A percentile compares a stretch with the other conserved stretches of the same genome.
Evolutionary conservation across 2,888 invertebrate genomes (phyloP).

Genomic region (Teleogryllus oceanicus): DNA sequence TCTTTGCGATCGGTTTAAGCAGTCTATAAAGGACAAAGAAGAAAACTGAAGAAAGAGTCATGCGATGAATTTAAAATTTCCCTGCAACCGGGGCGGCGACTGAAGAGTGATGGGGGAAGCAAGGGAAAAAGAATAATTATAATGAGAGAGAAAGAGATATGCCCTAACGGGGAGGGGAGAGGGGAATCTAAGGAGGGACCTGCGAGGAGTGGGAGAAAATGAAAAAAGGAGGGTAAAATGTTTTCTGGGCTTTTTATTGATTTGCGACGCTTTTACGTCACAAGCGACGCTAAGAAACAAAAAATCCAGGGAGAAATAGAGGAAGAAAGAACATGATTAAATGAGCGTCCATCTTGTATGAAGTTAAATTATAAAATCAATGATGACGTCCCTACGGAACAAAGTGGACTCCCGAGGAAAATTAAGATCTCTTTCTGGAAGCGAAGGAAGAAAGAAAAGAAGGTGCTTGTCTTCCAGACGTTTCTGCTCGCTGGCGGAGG

Average conservation of each 20-base stretch:
- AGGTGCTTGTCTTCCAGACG: neutral
- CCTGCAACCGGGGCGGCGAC: neutral
- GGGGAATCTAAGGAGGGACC: conserved; percentile 25
- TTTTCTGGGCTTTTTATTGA: conserved; percentile 36
- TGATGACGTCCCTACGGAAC: conserved; percentile 26
- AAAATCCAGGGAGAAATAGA: conserved; percentile 23
- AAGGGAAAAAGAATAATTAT: conserved; percentile 28
- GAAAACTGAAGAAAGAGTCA: neutral
- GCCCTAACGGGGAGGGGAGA: conserved; percentile 20
- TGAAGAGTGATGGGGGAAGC: conserved; percentile 11
- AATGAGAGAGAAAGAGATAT: conserved; percentile 27
- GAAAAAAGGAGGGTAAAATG: conserved; percentile 30
- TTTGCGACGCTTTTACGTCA: conserved; percentile 34
- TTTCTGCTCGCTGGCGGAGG: neutral
- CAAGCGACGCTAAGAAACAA: conserved; percentile 31
- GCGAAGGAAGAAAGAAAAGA: conserved; percentile 18
- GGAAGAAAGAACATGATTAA: conserved; percentile 24
- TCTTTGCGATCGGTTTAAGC: neutral
- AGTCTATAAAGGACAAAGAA: conserved; percentile 1
- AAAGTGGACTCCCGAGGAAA: conserved; percentile 21
- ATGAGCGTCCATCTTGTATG: conserved; percentile 31
- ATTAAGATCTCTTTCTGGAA: conserved; percentile 18
- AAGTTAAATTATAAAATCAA: conserved; percentile 32
- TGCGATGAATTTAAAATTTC: conserved; percentile 22
- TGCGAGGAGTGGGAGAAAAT: conserved; percentile 27